A percentile compares a stretch with the other conserved stretches of the same genome.
phyloP scores from a whole-genome alignment of 2,888 invertebrate species.

The Pristionchus mayeri region DNA sequence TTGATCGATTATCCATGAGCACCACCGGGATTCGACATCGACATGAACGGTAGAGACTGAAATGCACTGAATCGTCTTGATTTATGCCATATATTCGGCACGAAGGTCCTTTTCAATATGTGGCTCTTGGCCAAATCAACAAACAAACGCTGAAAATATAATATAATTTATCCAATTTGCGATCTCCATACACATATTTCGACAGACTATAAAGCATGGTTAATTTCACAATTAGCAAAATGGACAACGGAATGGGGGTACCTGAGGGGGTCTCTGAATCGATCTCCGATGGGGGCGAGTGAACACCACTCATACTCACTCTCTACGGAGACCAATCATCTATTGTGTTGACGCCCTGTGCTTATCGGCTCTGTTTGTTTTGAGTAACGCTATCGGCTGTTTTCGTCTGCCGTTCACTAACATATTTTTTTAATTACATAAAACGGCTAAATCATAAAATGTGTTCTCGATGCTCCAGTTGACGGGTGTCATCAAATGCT shows the following conservation, averaged over 20 bases:
- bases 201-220: no score
- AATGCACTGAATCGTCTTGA: neutral
- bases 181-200: no score
- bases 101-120: no score
- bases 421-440: neutral
- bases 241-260: no score
- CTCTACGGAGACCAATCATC: no score
- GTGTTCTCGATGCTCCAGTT: neutral
- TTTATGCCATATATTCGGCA: no score
- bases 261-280: neutral
- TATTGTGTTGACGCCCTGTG: neutral
- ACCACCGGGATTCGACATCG: neutral
- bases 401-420: neutral
- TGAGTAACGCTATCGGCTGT: conserved; percentile 14
- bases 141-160: no score
- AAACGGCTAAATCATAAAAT: no score
- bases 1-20: neutral
- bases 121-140: no score
- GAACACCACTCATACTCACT: neutral
- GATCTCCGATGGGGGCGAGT: neutral
- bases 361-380: neutral
- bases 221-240: no score
- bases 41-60: neutral
- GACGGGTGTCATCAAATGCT: conserved; percentile 4
- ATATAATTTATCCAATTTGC: no score